phyloP scores from a whole-genome alignment of 53 echinoderm and acorn worm species.

The Apostichopus leukothele region DNA sequence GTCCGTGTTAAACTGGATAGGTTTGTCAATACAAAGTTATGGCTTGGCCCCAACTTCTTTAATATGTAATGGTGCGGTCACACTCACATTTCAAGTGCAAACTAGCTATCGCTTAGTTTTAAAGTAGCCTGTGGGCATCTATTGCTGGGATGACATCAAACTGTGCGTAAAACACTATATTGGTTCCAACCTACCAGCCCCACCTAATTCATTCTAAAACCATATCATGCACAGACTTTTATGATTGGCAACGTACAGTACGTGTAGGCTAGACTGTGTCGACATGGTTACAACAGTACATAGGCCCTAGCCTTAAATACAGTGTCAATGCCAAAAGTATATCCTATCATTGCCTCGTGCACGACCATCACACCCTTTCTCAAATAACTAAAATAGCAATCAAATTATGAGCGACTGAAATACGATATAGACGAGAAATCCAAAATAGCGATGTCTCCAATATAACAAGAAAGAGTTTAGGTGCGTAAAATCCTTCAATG shows the following conservation, averaged over 20 bases:
- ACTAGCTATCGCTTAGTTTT: too few relatives aligned
- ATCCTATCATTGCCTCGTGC: constrained; percentile 51
- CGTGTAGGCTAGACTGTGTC: constrained; percentile 27
- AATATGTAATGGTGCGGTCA: too few relatives aligned
- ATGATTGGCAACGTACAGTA: constrained; percentile 6
- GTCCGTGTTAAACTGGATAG: too few relatives aligned
- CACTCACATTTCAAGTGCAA: too few relatives aligned
- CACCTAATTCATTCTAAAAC: neutral
- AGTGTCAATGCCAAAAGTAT: constrained; percentile 7
- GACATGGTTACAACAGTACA: constrained; percentile 31
- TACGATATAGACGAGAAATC: neutral
- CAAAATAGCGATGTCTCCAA: neutral
- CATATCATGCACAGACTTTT: neutral
- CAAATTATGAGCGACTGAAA: neutral
- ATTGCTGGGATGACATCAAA: neutral
- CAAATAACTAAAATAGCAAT: constrained; percentile 3
- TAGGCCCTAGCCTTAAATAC: constrained; percentile 20
- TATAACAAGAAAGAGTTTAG: neutral
- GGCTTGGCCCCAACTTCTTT: too few relatives aligned
- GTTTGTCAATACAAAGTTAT: too few relatives aligned
- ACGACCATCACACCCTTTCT: constrained; percentile 47
- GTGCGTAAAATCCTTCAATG: neutral
- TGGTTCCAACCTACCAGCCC: neutral
- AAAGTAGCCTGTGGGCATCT: neutral
- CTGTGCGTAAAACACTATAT: neutral